These are phyloP conservation scores for Falco naumanni DNA, from an alignment of 2,797 vertebrate species.

Conservation along the genomic window DNA sequence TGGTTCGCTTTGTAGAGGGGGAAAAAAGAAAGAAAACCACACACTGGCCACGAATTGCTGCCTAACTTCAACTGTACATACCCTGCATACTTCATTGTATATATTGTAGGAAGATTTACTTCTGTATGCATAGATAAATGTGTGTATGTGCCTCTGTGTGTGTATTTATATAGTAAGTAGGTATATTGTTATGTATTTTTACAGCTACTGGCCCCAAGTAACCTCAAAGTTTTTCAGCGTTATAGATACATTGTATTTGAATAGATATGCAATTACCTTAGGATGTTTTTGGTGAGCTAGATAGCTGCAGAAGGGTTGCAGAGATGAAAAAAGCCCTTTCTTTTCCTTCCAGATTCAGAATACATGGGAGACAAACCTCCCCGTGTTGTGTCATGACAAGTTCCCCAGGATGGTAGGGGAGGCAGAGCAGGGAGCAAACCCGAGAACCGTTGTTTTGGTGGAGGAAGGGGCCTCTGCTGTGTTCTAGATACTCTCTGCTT, in stretches of 20 bases:
- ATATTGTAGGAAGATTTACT: background rate
- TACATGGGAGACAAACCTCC: background rate
- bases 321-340: background rate
- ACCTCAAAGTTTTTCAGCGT: background rate
- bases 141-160: background rate
- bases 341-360: background rate
- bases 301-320: background rate
- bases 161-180: background rate
- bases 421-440: background rate
- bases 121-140: background rate
- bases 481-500: background rate
- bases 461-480: background rate
- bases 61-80: background rate
- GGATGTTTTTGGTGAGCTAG: background rate
- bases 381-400: background rate
- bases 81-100: background rate
- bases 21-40: slow-evolving; percentile 23
- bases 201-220: background rate
- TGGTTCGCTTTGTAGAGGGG: background rate
- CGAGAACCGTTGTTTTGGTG: background rate
- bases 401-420: too few species aligned
- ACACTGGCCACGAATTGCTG: slow-evolving; percentile 52
- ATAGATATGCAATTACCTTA: background rate
- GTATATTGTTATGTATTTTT: background rate
- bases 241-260: background rate